phyloP scores from a whole-genome alignment of 2,113 vertebrate genomes.

The Erpornis zantholeuca region DNA sequence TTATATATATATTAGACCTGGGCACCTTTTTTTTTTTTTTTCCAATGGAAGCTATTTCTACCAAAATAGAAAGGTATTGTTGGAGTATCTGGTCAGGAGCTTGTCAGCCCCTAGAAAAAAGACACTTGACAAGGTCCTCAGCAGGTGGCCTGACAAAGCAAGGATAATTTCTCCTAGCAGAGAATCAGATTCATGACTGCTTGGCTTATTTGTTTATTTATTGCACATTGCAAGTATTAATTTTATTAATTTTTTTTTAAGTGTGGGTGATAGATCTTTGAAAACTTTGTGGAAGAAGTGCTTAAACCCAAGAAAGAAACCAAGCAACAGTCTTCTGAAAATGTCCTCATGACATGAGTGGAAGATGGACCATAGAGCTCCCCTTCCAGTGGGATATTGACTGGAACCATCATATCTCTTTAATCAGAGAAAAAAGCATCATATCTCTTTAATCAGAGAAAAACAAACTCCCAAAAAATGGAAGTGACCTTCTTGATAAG shows the following conservation, averaged over 20 bases:
- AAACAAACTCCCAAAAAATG: not conserved
- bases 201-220: not conserved
- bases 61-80: not conserved
- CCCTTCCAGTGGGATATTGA: not conserved
- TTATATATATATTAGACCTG: not conserved
- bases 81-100: not conserved
- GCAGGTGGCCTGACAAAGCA: not conserved
- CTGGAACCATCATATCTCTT: not conserved
- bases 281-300: not conserved
- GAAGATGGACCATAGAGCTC: not conserved
- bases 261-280: not conserved
- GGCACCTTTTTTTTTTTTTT: not conserved
- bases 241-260: not conserved
- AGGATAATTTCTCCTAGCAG: not conserved
- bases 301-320: not conserved
- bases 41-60: not conserved
- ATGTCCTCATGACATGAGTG: accelerated
- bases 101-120: not conserved
- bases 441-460: not conserved
- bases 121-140: not conserved
- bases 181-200: not conserved
- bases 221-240: not conserved
- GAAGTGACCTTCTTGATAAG: not conserved
- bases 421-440: not conserved
- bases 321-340: not conserved